Evolutionary conservation across 2,797 vertebrate species (phyloP).

Genomic region (Miichthys miiuy): DNA sequence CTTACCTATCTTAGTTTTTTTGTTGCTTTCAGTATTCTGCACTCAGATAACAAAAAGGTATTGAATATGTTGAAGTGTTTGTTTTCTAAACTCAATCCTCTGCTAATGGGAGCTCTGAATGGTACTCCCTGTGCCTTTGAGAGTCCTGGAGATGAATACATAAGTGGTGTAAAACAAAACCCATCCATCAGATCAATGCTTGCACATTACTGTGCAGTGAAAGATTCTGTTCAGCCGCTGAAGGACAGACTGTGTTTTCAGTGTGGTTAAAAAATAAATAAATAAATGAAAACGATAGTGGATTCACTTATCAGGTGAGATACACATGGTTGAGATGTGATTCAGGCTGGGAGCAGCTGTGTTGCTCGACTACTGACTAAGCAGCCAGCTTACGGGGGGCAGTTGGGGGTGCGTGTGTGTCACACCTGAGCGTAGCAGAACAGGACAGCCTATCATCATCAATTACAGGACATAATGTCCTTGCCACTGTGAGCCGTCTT

Average conservation of each 20-base stretch:
- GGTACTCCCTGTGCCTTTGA: constrained; percentile 45
- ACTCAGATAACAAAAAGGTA: constrained; percentile 29
- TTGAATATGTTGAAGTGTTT: constrained; percentile 30
- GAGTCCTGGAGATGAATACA: constrained; percentile 53
- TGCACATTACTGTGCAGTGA: constrained; percentile 23
- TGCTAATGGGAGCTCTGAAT: constrained; percentile 47
- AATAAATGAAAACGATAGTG: neutral
- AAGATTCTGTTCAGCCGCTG: constrained; percentile 18
- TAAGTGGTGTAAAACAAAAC: constrained; percentile 52
- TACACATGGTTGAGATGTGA: constrained; percentile 53
- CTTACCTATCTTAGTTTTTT: constrained; percentile 17
- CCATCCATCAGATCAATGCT: constrained; percentile 50
- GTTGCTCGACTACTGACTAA: constrained; percentile 22
- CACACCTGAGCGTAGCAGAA: constrained; percentile 51
- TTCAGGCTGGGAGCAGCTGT: constrained; percentile 53
- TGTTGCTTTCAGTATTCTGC: constrained; percentile 15
- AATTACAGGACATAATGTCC: constrained; percentile 67
- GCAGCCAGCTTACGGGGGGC: constrained; percentile 16
- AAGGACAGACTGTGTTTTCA: constrained; percentile 28
- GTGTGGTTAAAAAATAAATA: constrained; percentile 11
- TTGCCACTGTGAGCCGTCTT: constrained; percentile 36
- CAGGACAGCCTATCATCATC: constrained; percentile 51
- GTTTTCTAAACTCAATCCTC: constrained; percentile 43
- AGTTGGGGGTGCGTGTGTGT: constrained; percentile 2
- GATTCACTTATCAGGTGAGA: constrained; percentile 50